Evolutionary conservation across 2,113 vertebrate species (phyloP).

Genomic region (Reinhardtius hippoglossoides): DNA sequence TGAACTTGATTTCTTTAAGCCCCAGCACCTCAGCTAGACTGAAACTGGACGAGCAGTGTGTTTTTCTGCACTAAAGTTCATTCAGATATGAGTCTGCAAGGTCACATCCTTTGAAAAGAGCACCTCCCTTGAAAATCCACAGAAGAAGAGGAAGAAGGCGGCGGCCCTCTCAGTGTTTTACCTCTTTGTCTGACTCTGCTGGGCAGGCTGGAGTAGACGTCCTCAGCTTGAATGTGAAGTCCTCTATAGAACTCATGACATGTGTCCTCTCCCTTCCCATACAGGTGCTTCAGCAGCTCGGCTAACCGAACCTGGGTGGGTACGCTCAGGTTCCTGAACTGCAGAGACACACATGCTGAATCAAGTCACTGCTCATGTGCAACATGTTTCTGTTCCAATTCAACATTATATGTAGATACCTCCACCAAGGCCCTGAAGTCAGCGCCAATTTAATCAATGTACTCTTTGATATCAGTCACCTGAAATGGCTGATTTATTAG

Average conservation of each 20-base stretch:
- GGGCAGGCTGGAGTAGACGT: conserved; percentile 87
- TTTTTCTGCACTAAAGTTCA: no score
- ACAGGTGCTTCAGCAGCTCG: conserved; percentile 86
- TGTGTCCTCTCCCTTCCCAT: conserved; percentile 87
- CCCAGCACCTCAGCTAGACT: no score
- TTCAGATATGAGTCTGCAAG: no score
- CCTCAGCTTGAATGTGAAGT: conserved; percentile 90
- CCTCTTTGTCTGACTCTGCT: conserved; percentile 84
- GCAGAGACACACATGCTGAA: conserved; percentile 36
- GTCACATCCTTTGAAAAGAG: no score
- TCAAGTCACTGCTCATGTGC: conserved; percentile 4
- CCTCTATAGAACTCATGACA: conserved; percentile 95
- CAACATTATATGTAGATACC: background rate
- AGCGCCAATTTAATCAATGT: no score
- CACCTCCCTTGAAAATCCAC: no score
- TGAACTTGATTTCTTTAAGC: no score
- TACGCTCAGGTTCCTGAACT: conserved; percentile 91
- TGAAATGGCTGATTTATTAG: no score
- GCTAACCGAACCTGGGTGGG: conserved; percentile 85
- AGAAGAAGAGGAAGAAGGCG: no score
- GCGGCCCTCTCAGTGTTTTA: conserved; percentile 49
- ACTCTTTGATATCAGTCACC: no score
- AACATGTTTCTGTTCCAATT: background rate
- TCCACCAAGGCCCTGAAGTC: no score
- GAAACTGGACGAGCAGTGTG: no score